Percentiles rank a stretch among this genome's conserved stretches.
Conservation (phyloP, 2,888 invertebrate species). For the Synergus itoensis region DNA sequence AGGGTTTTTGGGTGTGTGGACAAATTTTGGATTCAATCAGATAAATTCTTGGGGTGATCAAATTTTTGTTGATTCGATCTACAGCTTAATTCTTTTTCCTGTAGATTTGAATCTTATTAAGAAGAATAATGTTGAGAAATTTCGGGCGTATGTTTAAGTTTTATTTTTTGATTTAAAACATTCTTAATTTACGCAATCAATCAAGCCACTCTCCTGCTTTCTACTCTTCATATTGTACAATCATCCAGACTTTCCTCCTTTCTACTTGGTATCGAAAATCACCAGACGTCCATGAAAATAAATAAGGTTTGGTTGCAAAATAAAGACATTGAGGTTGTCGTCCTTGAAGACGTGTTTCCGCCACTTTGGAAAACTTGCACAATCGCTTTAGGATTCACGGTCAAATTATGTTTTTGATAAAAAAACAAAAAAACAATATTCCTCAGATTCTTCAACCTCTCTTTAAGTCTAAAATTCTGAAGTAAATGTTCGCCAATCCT, state of each 20-base stretch:
- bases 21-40: too few relatives aligned
- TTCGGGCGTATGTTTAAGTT: too few relatives aligned
- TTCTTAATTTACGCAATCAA: background rate
- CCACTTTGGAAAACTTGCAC: background rate
- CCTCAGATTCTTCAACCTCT: background rate
- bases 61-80: too few relatives aligned
- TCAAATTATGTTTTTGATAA: too few relatives aligned
- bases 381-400: too few relatives aligned
- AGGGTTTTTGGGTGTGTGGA: too few relatives aligned
- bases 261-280: background rate
- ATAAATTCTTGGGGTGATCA: too few relatives aligned
- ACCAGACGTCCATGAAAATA: conserved; percentile 11
- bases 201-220: conserved; percentile 24
- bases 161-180: background rate
- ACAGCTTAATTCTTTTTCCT: too few relatives aligned
- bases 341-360: background rate
- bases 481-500: background rate
- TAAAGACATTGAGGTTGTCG: background rate
- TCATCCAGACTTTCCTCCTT: conserved; percentile 22
- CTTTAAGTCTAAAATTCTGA: background rate
- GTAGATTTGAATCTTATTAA: too few relatives aligned
- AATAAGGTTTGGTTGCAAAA: background rate
- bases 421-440: too few relatives aligned
- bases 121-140: too few relatives aligned
- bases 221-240: background rate